Conservation (phyloP, 2,797 vertebrate genomes). For the Gymnopithys bicolor region DNA sequence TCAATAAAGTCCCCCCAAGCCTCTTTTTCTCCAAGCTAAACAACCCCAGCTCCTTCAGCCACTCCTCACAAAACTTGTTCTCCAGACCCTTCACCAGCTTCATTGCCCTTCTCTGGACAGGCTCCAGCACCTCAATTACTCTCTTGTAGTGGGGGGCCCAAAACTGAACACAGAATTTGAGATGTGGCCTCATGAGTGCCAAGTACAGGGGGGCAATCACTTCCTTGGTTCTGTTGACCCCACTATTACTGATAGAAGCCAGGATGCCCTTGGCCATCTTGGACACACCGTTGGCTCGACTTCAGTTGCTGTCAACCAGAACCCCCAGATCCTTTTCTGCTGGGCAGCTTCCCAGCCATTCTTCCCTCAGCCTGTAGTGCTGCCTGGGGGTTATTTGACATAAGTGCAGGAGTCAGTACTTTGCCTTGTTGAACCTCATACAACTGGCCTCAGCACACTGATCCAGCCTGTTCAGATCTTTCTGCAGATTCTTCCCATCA, state of each 20-base stretch:
- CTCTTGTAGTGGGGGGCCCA: fast-evolving
- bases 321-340: background rate
- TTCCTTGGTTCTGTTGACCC: background rate
- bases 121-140: background rate
- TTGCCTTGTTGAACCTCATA: background rate
- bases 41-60: background rate
- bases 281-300: background rate
- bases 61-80: background rate
- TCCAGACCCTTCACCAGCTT: background rate
- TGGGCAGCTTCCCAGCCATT: background rate
- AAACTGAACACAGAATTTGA: background rate
- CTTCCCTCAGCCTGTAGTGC: background rate
- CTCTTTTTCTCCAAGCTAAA: background rate
- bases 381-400: fast-evolving
- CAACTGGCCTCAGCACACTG: fast-evolving
- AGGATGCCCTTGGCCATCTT: background rate
- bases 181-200: background rate
- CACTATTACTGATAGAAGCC: fast-evolving
- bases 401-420: fast-evolving
- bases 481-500: background rate
- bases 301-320: fast-evolving
- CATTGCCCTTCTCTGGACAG: background rate
- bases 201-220: fast-evolving
- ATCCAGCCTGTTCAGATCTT: background rate
- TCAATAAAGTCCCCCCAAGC: background rate